Evolutionary conservation across 2,113 vertebrate genomes (phyloP).

Genomic region (Ctenomys sociabilis): DNA sequence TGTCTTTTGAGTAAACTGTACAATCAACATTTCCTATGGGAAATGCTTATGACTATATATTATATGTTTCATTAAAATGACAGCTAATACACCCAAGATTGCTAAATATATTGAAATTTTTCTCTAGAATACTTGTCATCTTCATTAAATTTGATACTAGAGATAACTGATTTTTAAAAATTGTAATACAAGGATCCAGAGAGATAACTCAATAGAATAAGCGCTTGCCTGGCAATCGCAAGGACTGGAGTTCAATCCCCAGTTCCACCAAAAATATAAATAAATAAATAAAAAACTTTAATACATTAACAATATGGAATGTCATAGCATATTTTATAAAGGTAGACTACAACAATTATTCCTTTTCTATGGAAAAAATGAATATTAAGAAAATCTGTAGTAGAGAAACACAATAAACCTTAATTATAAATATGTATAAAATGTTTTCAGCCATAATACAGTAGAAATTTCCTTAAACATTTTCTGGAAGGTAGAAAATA

Average conservation of each 20-base stretch:
- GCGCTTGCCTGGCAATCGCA: no score
- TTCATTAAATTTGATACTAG: constrained; percentile 18
- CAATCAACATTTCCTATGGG: background rate
- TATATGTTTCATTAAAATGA: background rate
- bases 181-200: no score
- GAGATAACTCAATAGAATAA: no score
- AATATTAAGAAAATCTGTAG: constrained; percentile 26
- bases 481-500: constrained; percentile 17
- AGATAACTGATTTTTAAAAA: constrained; percentile 37
- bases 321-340: constrained; percentile 48
- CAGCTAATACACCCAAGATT: background rate
- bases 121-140: background rate
- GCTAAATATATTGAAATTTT: constrained; percentile 42
- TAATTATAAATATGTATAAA: background rate
- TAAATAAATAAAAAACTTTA: no score
- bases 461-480: constrained; percentile 31
- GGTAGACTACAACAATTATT: background rate
- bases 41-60: background rate
- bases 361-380: background rate
- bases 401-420: background rate
- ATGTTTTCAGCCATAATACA: background rate
- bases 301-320: constrained; percentile 40
- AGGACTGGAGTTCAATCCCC: no score
- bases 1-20: constrained; percentile 33
- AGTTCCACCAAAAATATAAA: no score